Percentiles rank a stretch among this genome's conserved stretches.
These are phyloP conservation scores for Ctenopoma multispine DNA, from an alignment of 2,797 vertebrate genomes.

Conservation along the genomic window DNA sequence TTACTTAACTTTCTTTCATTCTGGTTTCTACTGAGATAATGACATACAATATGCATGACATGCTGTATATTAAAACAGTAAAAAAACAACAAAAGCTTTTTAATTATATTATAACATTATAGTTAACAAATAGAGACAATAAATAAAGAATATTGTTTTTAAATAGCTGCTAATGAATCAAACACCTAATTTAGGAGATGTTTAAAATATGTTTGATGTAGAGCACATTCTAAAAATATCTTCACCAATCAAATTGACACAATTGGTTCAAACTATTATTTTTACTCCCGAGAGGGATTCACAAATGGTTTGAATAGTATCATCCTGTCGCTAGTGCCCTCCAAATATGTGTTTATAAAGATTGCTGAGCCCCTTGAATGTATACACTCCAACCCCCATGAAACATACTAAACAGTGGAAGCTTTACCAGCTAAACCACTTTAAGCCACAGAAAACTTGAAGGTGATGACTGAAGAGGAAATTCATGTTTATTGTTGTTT, in stretches of 20 bases:
- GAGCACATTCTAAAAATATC: not conserved
- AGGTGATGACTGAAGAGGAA: slow-evolving; percentile 45
- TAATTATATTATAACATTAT: not conserved
- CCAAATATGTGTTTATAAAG: slow-evolving; percentile 41
- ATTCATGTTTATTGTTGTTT: slow-evolving; percentile 37
- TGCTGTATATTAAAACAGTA: slow-evolving; percentile 1
- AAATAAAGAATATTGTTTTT: not conserved
- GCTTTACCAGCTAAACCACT: slow-evolving; percentile 43
- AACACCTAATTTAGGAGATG: not conserved
- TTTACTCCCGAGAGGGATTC: slow-evolving; percentile 6
- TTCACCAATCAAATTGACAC: not conserved
- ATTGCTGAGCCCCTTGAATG: slow-evolving; percentile 41
- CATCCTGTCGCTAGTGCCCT: slow-evolving; percentile 24
- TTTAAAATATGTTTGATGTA: too few relatives aligned
- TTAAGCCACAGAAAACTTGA: slow-evolving; percentile 42
- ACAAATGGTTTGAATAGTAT: slow-evolving; percentile 23
- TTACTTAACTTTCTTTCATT: slow-evolving; percentile 22
- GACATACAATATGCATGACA: not conserved
- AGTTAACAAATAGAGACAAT: not conserved
- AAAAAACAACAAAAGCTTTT: not conserved
- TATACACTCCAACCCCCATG: slow-evolving; percentile 45
- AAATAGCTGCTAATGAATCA: not conserved
- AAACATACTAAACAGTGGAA: slow-evolving; percentile 34
- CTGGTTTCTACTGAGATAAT: slow-evolving; percentile 5
- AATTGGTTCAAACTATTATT: not conserved